These are phyloP conservation scores for Otus scops DNA, from an alignment of 2,797 vertebrate species.

Conservation along the genomic window DNA sequence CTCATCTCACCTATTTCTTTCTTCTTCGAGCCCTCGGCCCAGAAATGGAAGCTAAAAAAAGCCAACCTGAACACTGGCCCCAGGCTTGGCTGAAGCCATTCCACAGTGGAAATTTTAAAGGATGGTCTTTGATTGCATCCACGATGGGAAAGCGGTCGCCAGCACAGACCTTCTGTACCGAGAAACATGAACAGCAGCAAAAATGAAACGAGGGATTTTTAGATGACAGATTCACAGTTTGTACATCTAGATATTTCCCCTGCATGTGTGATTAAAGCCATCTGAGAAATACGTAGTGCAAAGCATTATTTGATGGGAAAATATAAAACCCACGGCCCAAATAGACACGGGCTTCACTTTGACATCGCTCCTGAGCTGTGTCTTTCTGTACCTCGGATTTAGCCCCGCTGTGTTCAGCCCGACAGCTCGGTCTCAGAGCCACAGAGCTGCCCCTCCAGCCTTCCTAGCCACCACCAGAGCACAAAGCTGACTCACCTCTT, in stretches of 20 bases:
- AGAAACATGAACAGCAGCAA: background rate
- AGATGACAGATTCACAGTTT: background rate
- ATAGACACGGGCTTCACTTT: accelerated
- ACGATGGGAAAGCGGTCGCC: accelerated
- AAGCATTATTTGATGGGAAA: background rate
- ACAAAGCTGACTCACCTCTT: background rate
- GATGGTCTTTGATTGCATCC: background rate
- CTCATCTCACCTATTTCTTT: constrained; percentile 88
- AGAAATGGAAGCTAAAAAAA: constrained; percentile 79
- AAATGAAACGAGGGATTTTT: background rate
- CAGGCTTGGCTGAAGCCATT: background rate
- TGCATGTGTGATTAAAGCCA: background rate
- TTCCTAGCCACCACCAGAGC: accelerated
- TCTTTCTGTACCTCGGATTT: accelerated
- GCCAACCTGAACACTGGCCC: constrained; percentile 4
- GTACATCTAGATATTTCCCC: background rate
- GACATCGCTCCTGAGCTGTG: background rate
- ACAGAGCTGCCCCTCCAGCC: background rate
- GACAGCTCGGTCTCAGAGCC: accelerated
- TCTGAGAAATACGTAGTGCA: background rate
- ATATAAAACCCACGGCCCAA: accelerated
- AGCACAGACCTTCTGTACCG: background rate
- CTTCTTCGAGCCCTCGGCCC: constrained; percentile 87
- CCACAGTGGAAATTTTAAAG: background rate
- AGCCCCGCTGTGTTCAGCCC: accelerated